These are phyloP conservation scores for Leucania comma DNA, from an alignment of 2,888 invertebrate genomes.

Conservation along the genomic window DNA sequence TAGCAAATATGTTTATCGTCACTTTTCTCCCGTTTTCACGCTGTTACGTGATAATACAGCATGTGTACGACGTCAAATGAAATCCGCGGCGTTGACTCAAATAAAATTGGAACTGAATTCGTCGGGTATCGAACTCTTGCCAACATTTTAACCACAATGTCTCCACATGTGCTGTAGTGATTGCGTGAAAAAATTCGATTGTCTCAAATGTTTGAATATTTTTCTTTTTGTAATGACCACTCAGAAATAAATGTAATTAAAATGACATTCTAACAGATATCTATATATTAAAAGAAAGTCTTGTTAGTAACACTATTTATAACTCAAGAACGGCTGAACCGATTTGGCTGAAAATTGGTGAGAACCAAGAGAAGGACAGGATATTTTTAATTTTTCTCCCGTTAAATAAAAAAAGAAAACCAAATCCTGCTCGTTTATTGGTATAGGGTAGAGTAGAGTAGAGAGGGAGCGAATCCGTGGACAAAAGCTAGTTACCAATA, in stretches of 20 bases:
- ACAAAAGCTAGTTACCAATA: no score
- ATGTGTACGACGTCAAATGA: slow-evolving; percentile 50
- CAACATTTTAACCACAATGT: slow-evolving; percentile 71
- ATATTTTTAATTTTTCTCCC: no score
- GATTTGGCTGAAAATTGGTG: no score
- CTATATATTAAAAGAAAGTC: no score
- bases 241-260: neutral
- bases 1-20: slow-evolving; percentile 8
- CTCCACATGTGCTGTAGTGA: slow-evolving; percentile 35
- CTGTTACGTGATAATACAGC: slow-evolving; percentile 53
- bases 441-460: no score
- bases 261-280: neutral
- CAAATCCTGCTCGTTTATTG: no score
- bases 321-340: no score
- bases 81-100: slow-evolving; percentile 55
- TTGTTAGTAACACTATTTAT: no score
- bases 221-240: neutral
- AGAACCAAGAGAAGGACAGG: no score
- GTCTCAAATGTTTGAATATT: slow-evolving; percentile 17
- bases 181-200: slow-evolving; percentile 23
- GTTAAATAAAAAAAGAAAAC: no score
- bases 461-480: no score
- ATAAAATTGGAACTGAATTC: slow-evolving; percentile 80
- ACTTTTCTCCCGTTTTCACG: slow-evolving; percentile 45
- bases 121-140: slow-evolving; percentile 72